Evolutionary conservation across 2,113 vertebrate species (phyloP).

Genomic region (Trematocara variabile): DNA sequence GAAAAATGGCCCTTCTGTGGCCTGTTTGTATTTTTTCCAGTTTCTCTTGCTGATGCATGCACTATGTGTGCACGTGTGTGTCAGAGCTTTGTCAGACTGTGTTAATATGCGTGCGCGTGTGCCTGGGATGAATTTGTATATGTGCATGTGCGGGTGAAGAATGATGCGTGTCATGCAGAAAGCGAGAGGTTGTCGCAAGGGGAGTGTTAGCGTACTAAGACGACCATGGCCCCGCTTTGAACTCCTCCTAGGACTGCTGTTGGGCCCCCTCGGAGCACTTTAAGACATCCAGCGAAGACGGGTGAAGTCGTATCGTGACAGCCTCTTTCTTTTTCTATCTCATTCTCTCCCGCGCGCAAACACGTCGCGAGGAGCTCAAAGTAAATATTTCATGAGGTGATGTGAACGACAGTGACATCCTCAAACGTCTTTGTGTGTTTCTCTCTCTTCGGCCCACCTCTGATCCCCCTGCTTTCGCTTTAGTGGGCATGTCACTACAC

Average conservation of each 20-base stretch:
- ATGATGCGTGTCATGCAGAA: conserved; percentile 60
- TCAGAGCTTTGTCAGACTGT: conserved; percentile 26
- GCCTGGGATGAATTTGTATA: conserved; percentile 25
- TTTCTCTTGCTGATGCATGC: conserved; percentile 66
- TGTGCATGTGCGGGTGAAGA: conserved; percentile 36
- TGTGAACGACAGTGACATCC: conserved; percentile 31
- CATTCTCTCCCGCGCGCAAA: neutral
- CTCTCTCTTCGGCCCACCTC: conserved; percentile 27
- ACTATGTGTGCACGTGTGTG: conserved; percentile 31
- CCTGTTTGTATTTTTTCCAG: conserved; percentile 27
- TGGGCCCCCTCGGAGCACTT: conserved; percentile 50
- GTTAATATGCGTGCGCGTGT: conserved; percentile 8
- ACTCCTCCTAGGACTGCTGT: conserved; percentile 48
- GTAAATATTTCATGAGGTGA: conserved; percentile 59
- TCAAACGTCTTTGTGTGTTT: conserved; percentile 15
- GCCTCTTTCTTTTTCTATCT: conserved; percentile 9
- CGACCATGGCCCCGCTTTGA: conserved; percentile 69
- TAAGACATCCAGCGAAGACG: conserved; percentile 31
- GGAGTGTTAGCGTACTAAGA: conserved; percentile 44
- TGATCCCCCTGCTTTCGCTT: neutral
- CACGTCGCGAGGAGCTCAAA: conserved; percentile 10
- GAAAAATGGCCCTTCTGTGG: conserved; percentile 56
- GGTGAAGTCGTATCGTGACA: conserved; percentile 35
- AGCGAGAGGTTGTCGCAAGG: conserved; percentile 51
- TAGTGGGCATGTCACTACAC: neutral